Base-by-base conservation (phyloP, 1,140 invertebrate species). In the Caenorhabditis inopinata region DNA sequence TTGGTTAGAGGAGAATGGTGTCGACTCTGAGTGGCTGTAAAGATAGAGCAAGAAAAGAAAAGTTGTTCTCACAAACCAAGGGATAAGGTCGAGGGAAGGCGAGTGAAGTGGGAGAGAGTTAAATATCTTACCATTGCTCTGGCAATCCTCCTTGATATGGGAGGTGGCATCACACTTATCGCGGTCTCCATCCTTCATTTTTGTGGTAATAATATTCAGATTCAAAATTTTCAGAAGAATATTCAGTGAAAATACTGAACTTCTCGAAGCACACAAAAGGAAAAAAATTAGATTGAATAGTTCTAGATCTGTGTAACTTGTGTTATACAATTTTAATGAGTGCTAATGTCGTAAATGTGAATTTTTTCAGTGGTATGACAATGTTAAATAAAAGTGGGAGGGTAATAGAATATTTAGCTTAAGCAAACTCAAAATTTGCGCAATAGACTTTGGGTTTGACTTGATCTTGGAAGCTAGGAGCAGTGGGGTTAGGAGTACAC, bases 71-170 rank as follows among this genome's bases (percentile, higher is more conserved):
- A 32, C 74, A 18, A 6, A 35, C 25, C 29, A 9, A 29, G 29
- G 25, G 74, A 75, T 75, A 75, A 18, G 47, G 18, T 16, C 16
- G 74, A 29, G 47, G 2, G 2, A 27, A 46, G 9, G 9, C 29
- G 21, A 75, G 74, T 75, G 74, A 75, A 48, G 45, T 75, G 74
- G 45, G 23, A 38, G 25, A 51, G 27, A 62, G 25, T 38, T 78
- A 58, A 46, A 45, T 27, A 62, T 45, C 77, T 38, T 58, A 79
- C 78, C 78, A 79, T 79, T 3, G 78, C 53, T 58, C 78, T 58
- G 21, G 58, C 38, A 51, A 79, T 47, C 35, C 78, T 79, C 58
- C 78, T 58, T 32, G 78, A 79, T 25, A 79, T 58, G 29, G 78
- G 78, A 35, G 78, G 78, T 23, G 78, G 78, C 62, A 79, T 79